Evolutionary conservation across 2,888 invertebrate species (phyloP).

Genomic region (Rhimphoctona megacephalus): DNA sequence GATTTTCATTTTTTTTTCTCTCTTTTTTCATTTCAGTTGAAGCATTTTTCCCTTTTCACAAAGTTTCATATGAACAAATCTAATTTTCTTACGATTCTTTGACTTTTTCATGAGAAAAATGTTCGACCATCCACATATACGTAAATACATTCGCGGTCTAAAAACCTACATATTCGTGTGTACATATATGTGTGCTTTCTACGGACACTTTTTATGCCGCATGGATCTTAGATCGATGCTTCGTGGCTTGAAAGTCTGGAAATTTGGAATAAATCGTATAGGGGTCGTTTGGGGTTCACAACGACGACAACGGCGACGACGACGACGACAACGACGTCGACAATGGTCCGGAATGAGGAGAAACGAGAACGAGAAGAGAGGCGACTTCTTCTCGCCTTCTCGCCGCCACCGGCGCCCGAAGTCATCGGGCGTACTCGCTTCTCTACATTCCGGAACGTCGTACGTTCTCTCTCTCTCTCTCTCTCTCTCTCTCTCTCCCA

Average conservation of each 20-base stretch:
- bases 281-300: conserved; percentile 24
- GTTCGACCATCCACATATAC: no score
- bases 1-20: no score
- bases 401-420: conserved; percentile 12
- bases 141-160: neutral
- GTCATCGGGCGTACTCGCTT: conserved; percentile 60
- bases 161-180: neutral
- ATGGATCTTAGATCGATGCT: conserved; percentile 45
- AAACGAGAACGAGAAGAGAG: conserved; percentile 34
- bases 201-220: neutral
- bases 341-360: conserved; percentile 43
- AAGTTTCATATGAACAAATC: no score
- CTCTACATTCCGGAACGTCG: conserved; percentile 66
- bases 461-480: conserved; percentile 27
- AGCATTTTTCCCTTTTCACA: no score
- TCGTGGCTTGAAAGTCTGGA: conserved; percentile 8
- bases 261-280: conserved; percentile 22
- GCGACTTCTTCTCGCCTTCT: conserved; percentile 19
- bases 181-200: neutral
- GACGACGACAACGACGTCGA: neutral
- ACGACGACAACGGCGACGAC: neutral
- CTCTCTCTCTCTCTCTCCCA: conserved; percentile 30
- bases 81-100: no score
- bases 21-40: no score
- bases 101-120: no score